Evolutionary conservation across 2,888 invertebrate genomes (phyloP).

Genomic region (Parapristionchus giblindavisi): DNA sequence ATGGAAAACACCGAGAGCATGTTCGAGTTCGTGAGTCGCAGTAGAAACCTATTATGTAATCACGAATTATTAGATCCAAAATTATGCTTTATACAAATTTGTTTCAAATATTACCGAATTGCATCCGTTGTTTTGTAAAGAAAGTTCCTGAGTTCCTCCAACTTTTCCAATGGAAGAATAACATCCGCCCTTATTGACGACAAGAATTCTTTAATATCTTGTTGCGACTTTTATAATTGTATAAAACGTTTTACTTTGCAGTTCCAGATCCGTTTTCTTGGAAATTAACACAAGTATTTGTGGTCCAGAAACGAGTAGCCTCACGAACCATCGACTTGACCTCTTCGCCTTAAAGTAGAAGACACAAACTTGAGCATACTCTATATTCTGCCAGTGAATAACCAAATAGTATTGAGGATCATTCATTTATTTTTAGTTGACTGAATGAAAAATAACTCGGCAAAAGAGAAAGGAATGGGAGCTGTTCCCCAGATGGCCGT

Average conservation of each 20-base stretch:
- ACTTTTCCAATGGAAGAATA: constrained; percentile 14
- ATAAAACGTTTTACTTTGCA: background rate
- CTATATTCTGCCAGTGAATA: too few relatives aligned
- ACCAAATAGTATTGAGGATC: too few relatives aligned
- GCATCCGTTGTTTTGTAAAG: constrained; percentile 19
- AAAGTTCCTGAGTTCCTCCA: constrained; percentile 14
- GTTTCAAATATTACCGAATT: constrained; percentile 4
- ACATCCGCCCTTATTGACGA: constrained; percentile 31
- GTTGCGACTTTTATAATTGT: too few relatives aligned
- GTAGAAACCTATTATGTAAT: constrained; percentile 2
- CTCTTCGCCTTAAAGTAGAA: background rate
- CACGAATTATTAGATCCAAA: too few relatives aligned
- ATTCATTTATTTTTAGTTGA: background rate
- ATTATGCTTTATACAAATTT: background rate
- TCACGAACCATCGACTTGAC: constrained; percentile 21
- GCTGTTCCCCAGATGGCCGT: constrained; percentile 28
- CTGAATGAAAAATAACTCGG: constrained; percentile 3
- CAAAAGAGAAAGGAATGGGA: constrained; percentile 36
- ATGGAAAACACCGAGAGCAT: constrained; percentile 24
- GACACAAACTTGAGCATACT: background rate
- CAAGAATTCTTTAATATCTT: background rate
- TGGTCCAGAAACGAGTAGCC: constrained; percentile 25
- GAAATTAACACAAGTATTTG: constrained; percentile 32
- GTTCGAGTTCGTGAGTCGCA: constrained; percentile 19
- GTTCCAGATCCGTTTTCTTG: constrained; percentile 18